These are phyloP conservation scores for Enteromius viviparus DNA, from an alignment of 2,797 vertebrate genomes.

Conservation along the genomic window DNA sequence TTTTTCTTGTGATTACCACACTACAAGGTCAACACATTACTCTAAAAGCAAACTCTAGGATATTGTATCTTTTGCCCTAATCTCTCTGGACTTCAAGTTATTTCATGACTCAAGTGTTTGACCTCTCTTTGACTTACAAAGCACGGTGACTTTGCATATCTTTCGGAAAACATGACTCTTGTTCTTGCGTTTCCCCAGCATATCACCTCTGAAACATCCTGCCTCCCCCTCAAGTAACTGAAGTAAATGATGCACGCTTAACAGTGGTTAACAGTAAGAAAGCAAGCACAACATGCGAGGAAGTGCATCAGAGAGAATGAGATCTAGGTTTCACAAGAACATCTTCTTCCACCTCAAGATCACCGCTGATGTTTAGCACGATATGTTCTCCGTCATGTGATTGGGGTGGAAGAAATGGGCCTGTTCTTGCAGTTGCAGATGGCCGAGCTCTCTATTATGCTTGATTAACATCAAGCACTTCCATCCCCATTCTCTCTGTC, in stretches of 20 bases:
- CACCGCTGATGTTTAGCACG: slow-evolving; percentile 1
- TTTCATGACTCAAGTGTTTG: slow-evolving; percentile 40
- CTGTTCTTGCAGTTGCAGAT: slow-evolving; percentile 42
- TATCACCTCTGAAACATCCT: slow-evolving; percentile 18
- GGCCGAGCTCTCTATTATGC: slow-evolving; percentile 13
- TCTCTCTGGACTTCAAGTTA: slow-evolving; percentile 29
- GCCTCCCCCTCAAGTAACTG: slow-evolving; percentile 3
- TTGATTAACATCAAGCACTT: slow-evolving; percentile 49
- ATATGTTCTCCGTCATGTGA: slow-evolving; percentile 30
- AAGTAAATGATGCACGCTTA: slow-evolving; percentile 1
- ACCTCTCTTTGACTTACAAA: slow-evolving; percentile 34
- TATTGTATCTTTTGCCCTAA: slow-evolving; percentile 15
- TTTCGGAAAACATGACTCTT: slow-evolving; percentile 25
- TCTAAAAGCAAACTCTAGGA: slow-evolving; percentile 13
- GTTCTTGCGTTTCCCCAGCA: slow-evolving; percentile 6
- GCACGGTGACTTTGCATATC: slow-evolving; percentile 34
- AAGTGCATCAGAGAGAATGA: slow-evolving; percentile 5
- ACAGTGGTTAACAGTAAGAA: slow-evolving; percentile 12
- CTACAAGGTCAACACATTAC: neutral
- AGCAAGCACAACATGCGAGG: slow-evolving; percentile 4
- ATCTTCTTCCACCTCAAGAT: neutral
- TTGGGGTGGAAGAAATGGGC: slow-evolving; percentile 15
- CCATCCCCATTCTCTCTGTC: slow-evolving; percentile 38
- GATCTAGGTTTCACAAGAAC: slow-evolving; percentile 23
- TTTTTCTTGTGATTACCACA: slow-evolving; percentile 10